phyloP scores from a whole-genome alignment of 2,797 vertebrate species.

The Ispidina lecontei region DNA sequence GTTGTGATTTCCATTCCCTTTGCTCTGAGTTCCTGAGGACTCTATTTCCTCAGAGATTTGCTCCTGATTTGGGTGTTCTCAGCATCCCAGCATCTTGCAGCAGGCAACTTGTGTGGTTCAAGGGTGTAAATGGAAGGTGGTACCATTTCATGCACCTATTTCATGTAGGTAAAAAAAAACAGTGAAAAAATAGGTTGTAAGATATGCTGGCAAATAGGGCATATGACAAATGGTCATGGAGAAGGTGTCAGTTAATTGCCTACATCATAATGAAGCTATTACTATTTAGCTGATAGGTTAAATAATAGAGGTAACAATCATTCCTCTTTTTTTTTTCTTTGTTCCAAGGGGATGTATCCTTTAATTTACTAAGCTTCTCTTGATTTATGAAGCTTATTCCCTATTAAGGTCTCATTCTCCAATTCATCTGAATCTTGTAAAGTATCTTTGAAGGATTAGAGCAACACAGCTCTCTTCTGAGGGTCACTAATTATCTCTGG shows the following conservation, averaged over 20 bases:
- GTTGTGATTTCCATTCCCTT: neutral
- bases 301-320: neutral
- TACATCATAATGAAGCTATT: neutral
- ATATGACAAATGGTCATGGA: neutral
- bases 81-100: neutral
- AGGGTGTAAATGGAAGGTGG: neutral
- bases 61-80: neutral
- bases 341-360: neutral
- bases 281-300: neutral
- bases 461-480: neutral
- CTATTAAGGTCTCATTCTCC: neutral
- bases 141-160: neutral
- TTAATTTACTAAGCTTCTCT: neutral
- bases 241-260: neutral
- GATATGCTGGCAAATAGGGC: neutral
- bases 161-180: neutral
- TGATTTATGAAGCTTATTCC: too few relatives aligned
- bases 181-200: neutral
- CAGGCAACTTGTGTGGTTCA: neutral
- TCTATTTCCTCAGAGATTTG: neutral
- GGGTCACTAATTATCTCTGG: neutral
- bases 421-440: neutral
- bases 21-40: neutral
- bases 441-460: slow-evolving; percentile 25
- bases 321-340: neutral